Evolutionary conservation across 2,888 invertebrate genomes (phyloP).

Genomic region (Diaperis boleti): DNA sequence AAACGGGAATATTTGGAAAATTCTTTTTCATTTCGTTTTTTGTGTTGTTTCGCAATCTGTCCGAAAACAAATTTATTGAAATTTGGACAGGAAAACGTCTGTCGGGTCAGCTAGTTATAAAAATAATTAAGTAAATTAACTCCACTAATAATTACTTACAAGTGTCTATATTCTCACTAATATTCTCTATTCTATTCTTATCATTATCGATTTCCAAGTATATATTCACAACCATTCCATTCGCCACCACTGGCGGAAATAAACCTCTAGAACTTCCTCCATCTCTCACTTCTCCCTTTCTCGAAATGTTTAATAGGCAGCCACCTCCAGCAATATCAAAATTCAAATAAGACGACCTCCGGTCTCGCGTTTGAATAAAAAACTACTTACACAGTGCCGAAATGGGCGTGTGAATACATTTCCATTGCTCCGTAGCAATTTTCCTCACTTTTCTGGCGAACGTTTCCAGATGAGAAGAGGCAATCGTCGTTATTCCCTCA

Average conservation of each 20-base stretch:
- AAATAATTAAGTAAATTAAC: too few species aligned
- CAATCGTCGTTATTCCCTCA: constrained; percentile 53
- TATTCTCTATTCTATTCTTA: too few species aligned
- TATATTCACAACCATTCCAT: too few species aligned
- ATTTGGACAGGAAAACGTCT: too few species aligned
- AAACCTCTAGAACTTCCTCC: neutral
- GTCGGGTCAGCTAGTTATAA: too few species aligned
- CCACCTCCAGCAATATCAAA: constrained; percentile 52
- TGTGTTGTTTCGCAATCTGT: too few species aligned
- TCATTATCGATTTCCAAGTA: neutral
- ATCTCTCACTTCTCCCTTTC: neutral
- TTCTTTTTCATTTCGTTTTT: too few species aligned
- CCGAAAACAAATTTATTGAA: too few species aligned
- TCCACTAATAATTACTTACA: too few species aligned
- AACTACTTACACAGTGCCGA: constrained; percentile 60
- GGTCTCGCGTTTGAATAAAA: constrained; percentile 59
- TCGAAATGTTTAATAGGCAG: constrained; percentile 14
- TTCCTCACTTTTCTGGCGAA: constrained; percentile 56
- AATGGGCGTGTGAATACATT: constrained; percentile 60
- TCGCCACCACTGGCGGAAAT: constrained; percentile 3
- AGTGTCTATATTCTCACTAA: too few species aligned
- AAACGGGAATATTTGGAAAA: too few species aligned
- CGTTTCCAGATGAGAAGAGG: constrained; percentile 51
- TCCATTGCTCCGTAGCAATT: constrained; percentile 59
- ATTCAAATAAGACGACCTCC: constrained; percentile 59